Conservation (phyloP, 92 coral and sea anemone genomes). For the Blastomussa wellsi region DNA sequence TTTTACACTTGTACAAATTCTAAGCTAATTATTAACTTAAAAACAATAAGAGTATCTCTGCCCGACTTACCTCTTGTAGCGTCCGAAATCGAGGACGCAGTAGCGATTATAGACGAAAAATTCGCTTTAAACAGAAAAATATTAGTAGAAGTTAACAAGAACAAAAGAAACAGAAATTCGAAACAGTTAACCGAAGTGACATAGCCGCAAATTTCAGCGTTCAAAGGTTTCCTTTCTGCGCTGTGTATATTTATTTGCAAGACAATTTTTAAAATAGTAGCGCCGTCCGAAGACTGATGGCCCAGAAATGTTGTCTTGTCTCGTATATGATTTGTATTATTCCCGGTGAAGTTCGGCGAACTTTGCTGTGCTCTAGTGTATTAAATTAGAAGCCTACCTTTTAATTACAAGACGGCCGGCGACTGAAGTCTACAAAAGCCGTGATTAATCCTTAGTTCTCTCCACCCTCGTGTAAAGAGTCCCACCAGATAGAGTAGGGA, state of each 20-base stretch:
- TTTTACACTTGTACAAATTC: constrained; percentile 49
- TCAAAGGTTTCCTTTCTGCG: constrained; percentile 2
- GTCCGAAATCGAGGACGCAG: neutral
- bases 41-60: constrained; percentile 4
- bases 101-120: constrained; percentile 1
- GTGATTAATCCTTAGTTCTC: neutral
- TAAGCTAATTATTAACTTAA: constrained; percentile 37
- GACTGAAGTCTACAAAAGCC: neutral
- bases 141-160: constrained; percentile 1
- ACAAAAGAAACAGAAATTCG: constrained; percentile 2
- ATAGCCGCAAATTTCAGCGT: constrained; percentile 15
- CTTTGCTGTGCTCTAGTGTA: constrained; percentile 5
- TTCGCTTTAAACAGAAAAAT: constrained; percentile 14
- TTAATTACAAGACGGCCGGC: neutral
- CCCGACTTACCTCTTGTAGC: constrained; percentile 26
- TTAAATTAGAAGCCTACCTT: neutral
- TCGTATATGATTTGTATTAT: constrained; percentile 22
- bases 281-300: constrained; percentile 6
- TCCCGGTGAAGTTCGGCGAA: neutral
- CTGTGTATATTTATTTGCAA: constrained; percentile 44
- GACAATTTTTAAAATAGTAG: constrained; percentile 22
- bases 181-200: constrained; percentile 25
- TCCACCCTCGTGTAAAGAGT: neutral
- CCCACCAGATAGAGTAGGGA: neutral
- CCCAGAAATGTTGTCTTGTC: constrained; percentile 18